These are phyloP conservation scores for Lagorchestes hirsutus DNA, from an alignment of 2,797 vertebrate genomes.

Conservation along the genomic window DNA sequence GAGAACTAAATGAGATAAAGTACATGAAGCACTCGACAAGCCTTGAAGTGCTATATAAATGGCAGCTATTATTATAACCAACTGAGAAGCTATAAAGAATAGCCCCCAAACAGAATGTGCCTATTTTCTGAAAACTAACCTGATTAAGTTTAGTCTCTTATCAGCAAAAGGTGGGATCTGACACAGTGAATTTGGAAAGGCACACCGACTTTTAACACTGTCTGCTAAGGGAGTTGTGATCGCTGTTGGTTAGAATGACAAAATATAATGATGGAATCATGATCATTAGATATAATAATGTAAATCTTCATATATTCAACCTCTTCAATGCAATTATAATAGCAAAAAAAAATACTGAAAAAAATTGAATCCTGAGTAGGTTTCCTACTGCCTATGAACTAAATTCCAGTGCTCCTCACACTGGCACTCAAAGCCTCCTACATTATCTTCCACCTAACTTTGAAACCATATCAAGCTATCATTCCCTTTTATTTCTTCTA, in stretches of 20 bases:
- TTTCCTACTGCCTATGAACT: neutral
- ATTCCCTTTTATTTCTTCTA: neutral
- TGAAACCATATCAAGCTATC: neutral
- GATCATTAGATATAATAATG: neutral
- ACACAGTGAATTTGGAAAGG: too few species aligned
- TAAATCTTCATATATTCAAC: neutral
- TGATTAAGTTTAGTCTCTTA: too few species aligned
- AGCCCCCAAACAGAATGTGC: too few species aligned
- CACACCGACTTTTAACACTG: too few species aligned
- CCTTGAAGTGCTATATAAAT: too few species aligned
- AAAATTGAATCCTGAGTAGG: neutral
- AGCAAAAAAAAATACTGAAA: neutral
- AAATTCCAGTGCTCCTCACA: neutral
- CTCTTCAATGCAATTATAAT: accelerated
- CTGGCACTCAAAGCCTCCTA: neutral
- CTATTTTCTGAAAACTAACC: too few species aligned
- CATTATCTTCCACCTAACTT: neutral
- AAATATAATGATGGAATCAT: neutral
- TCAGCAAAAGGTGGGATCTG: too few species aligned
- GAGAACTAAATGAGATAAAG: neutral
- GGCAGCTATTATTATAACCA: too few species aligned
- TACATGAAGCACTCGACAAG: neutral
- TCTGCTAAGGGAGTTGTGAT: too few species aligned
- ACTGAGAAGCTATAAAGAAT: too few species aligned
- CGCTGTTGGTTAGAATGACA: neutral